Base-by-base conservation (phyloP, 2,888 invertebrate genomes). In the Ophraella communa region DNA sequence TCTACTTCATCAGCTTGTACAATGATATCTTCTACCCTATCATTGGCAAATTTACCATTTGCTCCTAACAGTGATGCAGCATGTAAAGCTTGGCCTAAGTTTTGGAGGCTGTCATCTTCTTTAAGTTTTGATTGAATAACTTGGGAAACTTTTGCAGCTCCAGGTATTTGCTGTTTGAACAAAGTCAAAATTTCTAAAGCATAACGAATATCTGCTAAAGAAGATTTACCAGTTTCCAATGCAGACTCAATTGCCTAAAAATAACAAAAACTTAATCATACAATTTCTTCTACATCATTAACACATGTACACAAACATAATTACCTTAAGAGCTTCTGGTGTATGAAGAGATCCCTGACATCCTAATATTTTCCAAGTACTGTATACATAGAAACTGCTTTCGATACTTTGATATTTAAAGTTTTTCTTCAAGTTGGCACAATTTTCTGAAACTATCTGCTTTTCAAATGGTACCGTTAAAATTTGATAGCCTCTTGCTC, bases 1-100 rank as follows among this genome's bases (percentile, higher is more conserved):
- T 97, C 94, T 27, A 79, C 91, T 86, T 98, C 97, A 83, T 98
- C 98, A 1, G 97, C 97, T 77, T 97, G 96, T 2, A 94, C 91
- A 65, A 98, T 85, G n/a, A 94, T 91, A 79, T 96, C 95, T 82
- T 96, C 96, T 21, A 96, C 90, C 58, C 93, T 89, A 65, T 92
- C 89, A 45, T 88, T 87, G 45, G 87, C 85, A 77, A 89, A 88
- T 51, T 84, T 85, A 14, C 90, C 90, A 62, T 89, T 89, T 70
- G 86, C 86, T 33, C 77, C 78, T 71, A 96, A 84, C 69, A 90
- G 87, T 47, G 92, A 85, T n/a, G 94, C 94, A 55, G 93, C 86
- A 64, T 91, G 90, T 74, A 97, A 92, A 30, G 92, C 89, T 78
- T 94, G 93, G 0, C 93, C 96, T 67, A 96, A 87, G 77, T 93